Conservation (phyloP, 1,140 invertebrate genomes). For the Neodiprion lecontei region DNA sequence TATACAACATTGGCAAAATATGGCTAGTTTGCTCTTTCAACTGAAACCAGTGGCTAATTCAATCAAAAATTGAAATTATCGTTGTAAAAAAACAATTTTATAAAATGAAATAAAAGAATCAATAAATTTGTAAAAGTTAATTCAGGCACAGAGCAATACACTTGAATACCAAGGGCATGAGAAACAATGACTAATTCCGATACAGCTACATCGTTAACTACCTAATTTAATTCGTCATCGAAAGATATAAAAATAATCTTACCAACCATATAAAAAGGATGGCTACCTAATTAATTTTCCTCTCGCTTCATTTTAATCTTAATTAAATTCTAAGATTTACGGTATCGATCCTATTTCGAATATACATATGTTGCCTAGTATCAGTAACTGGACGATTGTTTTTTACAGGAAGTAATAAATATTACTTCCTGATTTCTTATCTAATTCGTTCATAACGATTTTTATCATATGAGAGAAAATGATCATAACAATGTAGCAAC, state of each 20-base stretch:
- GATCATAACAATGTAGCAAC: background rate
- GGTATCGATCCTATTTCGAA: background rate
- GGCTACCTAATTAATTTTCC: background rate
- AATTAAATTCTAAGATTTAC: background rate
- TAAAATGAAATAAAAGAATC: too few species aligned
- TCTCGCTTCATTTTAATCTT: too few species aligned
- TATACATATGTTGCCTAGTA: background rate
- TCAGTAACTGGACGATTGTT: background rate
- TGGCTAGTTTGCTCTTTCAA: too few species aligned
- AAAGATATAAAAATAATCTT: slow-evolving; percentile 2
- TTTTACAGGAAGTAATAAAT: slow-evolving; percentile 2
- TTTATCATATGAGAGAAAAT: background rate
- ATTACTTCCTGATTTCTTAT: slow-evolving; percentile 25
- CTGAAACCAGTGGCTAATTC: too few species aligned
- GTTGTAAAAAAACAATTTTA: too few species aligned
- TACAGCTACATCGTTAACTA: background rate
- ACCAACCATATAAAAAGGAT: background rate
- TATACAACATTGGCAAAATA: too few species aligned
- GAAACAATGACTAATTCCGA: background rate
- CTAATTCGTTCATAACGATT: slow-evolving; percentile 31
- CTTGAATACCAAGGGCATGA: too few species aligned
- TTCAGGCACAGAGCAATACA: too few species aligned
- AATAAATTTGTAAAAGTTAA: too few species aligned
- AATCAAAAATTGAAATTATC: too few species aligned
- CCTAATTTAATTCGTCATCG: background rate